Conservation (phyloP, 2,113 vertebrate genomes). For the Excalfactoria chinensis region DNA sequence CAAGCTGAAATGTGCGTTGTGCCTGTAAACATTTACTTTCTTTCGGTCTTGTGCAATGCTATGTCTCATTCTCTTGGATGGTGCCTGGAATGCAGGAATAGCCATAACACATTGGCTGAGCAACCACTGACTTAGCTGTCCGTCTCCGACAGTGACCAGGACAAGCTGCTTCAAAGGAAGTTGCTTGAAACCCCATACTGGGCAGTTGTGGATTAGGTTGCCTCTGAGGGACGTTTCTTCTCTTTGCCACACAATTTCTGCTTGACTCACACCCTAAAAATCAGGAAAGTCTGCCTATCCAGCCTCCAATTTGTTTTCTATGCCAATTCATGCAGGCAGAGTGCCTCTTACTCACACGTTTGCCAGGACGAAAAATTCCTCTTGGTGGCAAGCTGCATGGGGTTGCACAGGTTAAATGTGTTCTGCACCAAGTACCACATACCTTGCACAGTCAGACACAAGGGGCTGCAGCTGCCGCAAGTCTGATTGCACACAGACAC, state of each 20-base stretch:
- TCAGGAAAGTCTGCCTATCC: neutral
- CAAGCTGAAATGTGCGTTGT: conserved; percentile 63
- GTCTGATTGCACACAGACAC: neutral
- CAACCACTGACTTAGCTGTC: neutral
- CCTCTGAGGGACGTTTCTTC: conserved; percentile 11
- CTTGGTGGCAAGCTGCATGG: neutral
- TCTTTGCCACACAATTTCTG: rapidly evolving
- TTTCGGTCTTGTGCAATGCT: conserved; percentile 66
- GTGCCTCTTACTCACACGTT: rapidly evolving
- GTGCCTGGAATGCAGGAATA: conserved; percentile 64
- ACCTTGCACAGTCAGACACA: neutral
- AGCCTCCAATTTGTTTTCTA: neutral
- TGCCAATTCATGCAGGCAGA: neutral
- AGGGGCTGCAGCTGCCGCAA: neutral
- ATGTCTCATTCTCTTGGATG: conserved; percentile 63
- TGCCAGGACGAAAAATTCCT: neutral
- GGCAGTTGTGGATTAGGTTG: neutral
- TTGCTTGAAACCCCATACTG: conserved; percentile 43
- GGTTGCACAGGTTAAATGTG: neutral
- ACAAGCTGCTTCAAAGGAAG: conserved; percentile 62
- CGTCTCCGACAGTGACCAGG: conserved; percentile 31
- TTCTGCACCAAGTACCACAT: rapidly evolving
- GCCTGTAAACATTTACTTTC: conserved; percentile 76
- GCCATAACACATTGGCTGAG: neutral
- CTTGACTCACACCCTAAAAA: conserved; percentile 33